A percentile compares a stretch with the other conserved stretches of the same genome.
phyloP scores from a whole-genome alignment of 2,797 vertebrate genomes.

The Peromyscus melanophrys region DNA sequence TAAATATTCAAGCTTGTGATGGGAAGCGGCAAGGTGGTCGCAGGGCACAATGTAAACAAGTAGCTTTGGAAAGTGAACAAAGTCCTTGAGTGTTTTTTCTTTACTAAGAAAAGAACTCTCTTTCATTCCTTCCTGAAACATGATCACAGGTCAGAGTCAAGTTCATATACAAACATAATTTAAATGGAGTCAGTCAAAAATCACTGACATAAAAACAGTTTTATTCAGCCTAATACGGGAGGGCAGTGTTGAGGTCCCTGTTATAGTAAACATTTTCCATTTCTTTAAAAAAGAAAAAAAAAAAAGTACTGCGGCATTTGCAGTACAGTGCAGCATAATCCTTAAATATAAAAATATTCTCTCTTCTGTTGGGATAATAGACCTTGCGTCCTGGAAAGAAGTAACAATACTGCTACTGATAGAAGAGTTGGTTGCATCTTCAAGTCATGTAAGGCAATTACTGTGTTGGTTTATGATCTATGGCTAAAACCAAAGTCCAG shows the following conservation, averaged over 20 bases:
- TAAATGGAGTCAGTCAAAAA: conserved; percentile 93
- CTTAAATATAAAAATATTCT: conserved; percentile 98
- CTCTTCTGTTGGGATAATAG: conserved; percentile 93
- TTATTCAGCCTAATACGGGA: conserved; percentile 95
- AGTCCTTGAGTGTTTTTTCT: conserved; percentile 93
- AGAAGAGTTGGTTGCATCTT: conserved; percentile 93
- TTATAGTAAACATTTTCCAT: conserved; percentile 94
- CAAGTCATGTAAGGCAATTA: conserved; percentile 98
- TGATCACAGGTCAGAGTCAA: conserved; percentile 91
- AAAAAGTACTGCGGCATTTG: conserved; percentile 94
- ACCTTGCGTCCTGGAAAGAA: conserved; percentile 93
- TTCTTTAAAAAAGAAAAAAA: conserved; percentile 90
- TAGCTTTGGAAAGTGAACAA: conserved; percentile 97
- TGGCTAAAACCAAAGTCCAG: conserved; percentile 93
- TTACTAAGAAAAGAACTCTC: conserved; percentile 88
- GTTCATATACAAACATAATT: conserved; percentile 91
- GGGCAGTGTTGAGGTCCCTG: conserved; percentile 96
- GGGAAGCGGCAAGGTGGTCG: conserved; percentile 94
- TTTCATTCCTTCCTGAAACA: conserved; percentile 90
- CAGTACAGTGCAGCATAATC: conserved; percentile 95
- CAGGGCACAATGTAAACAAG: conserved; percentile 97
- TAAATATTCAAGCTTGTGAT: conserved; percentile 99
- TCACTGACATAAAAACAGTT: conserved; percentile 90
- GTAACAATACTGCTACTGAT: conserved; percentile 93
- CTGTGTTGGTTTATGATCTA: conserved; percentile 95